Evolutionary conservation across 2,113 vertebrate species (phyloP), one percentile per base, ranked within the genome.

Genomic region (Crypturellus undulatus): DNA sequence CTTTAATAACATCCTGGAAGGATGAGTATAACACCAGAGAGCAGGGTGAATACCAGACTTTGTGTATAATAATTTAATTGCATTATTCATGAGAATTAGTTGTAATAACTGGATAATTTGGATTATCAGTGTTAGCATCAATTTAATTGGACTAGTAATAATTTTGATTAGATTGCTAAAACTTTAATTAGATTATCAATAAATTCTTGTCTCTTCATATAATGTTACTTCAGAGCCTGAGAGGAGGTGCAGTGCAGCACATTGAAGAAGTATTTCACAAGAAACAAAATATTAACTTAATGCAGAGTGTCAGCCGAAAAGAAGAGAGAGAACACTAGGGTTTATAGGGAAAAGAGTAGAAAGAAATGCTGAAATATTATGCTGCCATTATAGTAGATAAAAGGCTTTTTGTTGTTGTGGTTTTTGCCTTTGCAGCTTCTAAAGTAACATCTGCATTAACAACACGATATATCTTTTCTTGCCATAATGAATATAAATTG

Each of bases 101-200:
- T 47, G 8, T 47, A 80, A 67, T 38, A 45, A 88, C 34, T 71
- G 2, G 17, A 67, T 63, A 32, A 62, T 70, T 62, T 78, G 22
- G 8, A 12, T 3, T 67, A 67, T 17, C 0, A 0, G 2, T 62
- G 58, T 73, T 70, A 89, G 1, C 17, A 73, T 49, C 13, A 30
- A 3, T 69, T 78, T 51, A 93, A 76, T 24, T 59, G 12, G 12
- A 56, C 18, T 86, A 91, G 28, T 60, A 43, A 63, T 51, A 58
- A 19, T 73, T 84, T 78, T 65, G 1, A 94, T 73, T 70, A 70
- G 32, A 26, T 51, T 70, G 16, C 15, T 47, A 40, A 64, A 38
- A 64, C 25, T 25, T 64, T 40, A 64, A 64, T 64, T 40, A 26
- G 2, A 26, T 30, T 58, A 43, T 67, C 10, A 79, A 26, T 56